phyloP scores from a whole-genome alignment of 2,113 vertebrate genomes.

The Sphyrna mokarran region DNA sequence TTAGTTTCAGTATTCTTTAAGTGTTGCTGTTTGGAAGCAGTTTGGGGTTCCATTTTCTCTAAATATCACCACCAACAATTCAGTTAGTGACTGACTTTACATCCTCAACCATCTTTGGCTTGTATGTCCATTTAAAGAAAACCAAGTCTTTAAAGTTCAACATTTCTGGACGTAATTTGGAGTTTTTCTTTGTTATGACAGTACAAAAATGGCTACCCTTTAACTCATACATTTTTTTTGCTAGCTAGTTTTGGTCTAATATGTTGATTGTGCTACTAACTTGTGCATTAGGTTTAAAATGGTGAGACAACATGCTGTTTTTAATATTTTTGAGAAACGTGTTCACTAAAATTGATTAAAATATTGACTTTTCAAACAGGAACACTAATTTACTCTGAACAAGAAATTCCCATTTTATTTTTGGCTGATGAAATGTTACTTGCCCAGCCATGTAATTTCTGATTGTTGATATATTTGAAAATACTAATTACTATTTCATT shows the following conservation, averaged over 20 bases:
- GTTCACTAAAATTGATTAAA: background rate
- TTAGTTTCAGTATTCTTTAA: too few relatives aligned
- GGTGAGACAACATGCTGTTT: background rate
- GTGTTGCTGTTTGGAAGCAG: too few relatives aligned
- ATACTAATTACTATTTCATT: background rate
- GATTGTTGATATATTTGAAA: background rate
- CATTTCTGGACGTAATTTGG: too few relatives aligned
- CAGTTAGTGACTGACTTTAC: too few relatives aligned
- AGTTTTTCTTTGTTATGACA: too few relatives aligned
- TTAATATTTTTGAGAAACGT: background rate
- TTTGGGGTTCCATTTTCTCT: too few relatives aligned
- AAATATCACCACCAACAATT: too few relatives aligned
- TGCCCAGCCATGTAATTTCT: background rate
- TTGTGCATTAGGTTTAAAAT: background rate
- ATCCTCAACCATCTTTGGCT: too few relatives aligned
- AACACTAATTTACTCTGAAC: background rate
- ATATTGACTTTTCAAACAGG: background rate
- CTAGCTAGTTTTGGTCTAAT: background rate
- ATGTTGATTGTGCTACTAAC: background rate
- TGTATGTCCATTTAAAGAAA: too few relatives aligned
- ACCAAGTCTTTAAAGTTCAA: too few relatives aligned
- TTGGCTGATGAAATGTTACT: background rate
- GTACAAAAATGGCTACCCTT: background rate
- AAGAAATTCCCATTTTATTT: background rate
- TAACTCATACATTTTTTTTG: background rate